phyloP scores from a whole-genome alignment of 2,888 invertebrate species.

The Eristalis intricaria region DNA sequence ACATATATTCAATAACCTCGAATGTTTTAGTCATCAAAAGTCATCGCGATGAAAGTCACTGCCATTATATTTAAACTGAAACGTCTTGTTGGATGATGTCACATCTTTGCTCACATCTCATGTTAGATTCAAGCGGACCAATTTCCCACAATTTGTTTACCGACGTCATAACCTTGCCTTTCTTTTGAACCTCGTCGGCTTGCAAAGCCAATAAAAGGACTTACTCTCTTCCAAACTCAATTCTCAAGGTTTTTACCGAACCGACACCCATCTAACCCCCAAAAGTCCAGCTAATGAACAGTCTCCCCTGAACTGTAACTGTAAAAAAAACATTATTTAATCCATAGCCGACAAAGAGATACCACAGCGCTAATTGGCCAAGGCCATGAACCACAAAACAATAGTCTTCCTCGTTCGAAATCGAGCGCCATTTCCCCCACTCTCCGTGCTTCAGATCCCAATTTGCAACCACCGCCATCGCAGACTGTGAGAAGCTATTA shows the following conservation, averaged over 20 bases:
- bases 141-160: too few relatives aligned
- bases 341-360: neutral
- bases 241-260: neutral
- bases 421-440: neutral
- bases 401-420: neutral
- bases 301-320: neutral
- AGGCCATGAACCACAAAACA: neutral
- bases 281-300: neutral
- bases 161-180: too few relatives aligned
- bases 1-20: too few relatives aligned
- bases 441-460: neutral
- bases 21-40: too few relatives aligned
- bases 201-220: too few relatives aligned
- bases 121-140: too few relatives aligned
- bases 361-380: neutral
- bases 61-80: too few relatives aligned
- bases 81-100: too few relatives aligned
- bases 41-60: too few relatives aligned
- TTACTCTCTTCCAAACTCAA: too few relatives aligned
- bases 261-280: neutral
- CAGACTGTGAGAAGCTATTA: slow-evolving; percentile 27
- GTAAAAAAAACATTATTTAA: neutral
- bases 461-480: slow-evolving; percentile 23
- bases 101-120: too few relatives aligned
- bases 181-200: too few relatives aligned